Evolutionary conservation across 2,888 invertebrate genomes (phyloP).

Genomic region (Nemotelus pantherinus): DNA sequence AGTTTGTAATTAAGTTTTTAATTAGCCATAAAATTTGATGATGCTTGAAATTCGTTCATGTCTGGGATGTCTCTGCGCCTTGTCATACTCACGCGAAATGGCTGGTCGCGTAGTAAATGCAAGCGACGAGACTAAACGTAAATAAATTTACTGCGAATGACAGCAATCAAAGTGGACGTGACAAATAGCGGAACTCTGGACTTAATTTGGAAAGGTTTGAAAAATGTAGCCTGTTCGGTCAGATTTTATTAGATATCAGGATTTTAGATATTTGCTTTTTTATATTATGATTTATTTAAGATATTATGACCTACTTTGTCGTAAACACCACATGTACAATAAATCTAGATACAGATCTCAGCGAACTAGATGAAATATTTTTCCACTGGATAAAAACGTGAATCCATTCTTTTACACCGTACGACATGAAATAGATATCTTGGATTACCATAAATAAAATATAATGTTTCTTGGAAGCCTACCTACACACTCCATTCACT

Average conservation of each 20-base stretch:
- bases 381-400: background rate
- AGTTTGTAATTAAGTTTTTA: conserved; percentile 44
- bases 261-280: no score
- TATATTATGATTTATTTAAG: no score
- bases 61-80: background rate
- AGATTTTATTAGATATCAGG: no score
- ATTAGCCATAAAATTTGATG: conserved; percentile 45
- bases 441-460: conserved; percentile 35
- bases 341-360: background rate
- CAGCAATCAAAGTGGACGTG: conserved; percentile 5
- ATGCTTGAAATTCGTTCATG: conserved; percentile 37
- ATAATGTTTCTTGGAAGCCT: conserved; percentile 13
- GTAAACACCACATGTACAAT: no score
- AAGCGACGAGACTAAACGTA: background rate
- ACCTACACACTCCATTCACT: conserved; percentile 4
- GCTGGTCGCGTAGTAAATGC: background rate
- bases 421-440: background rate
- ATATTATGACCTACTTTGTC: no score
- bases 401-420: no score
- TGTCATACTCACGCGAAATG: background rate
- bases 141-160: background rate
- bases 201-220: no score
- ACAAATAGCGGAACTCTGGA: no score
- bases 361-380: background rate
- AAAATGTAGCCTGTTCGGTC: no score